Conservation (phyloP, 2,888 invertebrate genomes). For the Mesoligia furuncula region DNA sequence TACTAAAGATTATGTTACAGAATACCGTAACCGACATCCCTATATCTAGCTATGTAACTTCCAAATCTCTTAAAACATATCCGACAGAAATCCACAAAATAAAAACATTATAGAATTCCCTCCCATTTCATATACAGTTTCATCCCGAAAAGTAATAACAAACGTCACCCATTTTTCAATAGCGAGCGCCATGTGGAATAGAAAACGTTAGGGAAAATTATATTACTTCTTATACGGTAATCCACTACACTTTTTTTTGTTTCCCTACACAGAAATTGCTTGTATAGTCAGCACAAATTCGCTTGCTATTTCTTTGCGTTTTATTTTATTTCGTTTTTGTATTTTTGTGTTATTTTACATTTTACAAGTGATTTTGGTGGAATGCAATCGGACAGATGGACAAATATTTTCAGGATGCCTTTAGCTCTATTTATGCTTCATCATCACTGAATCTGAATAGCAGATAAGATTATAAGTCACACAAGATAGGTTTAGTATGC, state of each 20-base stretch:
- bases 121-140: conserved; percentile 15
- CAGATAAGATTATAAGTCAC: not conserved
- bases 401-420: not conserved
- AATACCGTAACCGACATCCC: no score
- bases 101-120: not conserved
- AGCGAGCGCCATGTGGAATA: conserved; percentile 43
- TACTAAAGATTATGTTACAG: not conserved
- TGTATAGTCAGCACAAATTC: conserved; percentile 37
- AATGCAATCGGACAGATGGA: not conserved
- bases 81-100: not conserved
- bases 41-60: not conserved
- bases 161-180: conserved; percentile 49
- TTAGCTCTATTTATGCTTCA: not conserved
- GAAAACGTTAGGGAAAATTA: conserved; percentile 54
- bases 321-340: conserved; percentile 2
- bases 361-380: not conserved
- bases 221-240: conserved; percentile 61
- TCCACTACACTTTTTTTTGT: conserved; percentile 52
- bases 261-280: conserved; percentile 37
- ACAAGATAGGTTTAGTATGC: no score
- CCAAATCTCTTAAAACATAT: not conserved
- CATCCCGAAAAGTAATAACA: conserved; percentile 42
- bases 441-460: not conserved
- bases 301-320: conserved; percentile 4
- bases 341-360: not conserved